Percentiles rank a stretch among this genome's conserved stretches.
Conservation (phyloP, 2,888 invertebrate genomes). For the Melipona bicolor region DNA sequence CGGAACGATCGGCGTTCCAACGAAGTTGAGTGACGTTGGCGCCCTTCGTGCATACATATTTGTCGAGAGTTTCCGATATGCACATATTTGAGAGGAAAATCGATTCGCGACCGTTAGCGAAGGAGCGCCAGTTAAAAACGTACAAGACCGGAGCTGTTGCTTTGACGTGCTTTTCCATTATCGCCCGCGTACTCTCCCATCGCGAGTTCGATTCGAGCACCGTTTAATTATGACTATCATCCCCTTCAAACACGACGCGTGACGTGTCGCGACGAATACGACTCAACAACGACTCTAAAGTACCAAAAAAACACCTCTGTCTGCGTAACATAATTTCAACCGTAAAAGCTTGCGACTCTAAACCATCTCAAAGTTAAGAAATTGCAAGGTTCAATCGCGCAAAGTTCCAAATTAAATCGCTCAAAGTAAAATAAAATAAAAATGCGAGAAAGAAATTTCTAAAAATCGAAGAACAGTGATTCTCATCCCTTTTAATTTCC, state of each 20-base stretch:
- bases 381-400: too few relatives aligned
- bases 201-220: conserved; percentile 6
- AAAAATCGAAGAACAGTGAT: too few relatives aligned
- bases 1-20: conserved; percentile 56
- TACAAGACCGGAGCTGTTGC: conserved; percentile 28
- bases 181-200: background rate
- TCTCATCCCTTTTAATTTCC: background rate
- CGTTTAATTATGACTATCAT: conserved; percentile 5
- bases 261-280: background rate
- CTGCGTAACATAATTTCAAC: background rate
- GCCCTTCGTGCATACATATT: conserved; percentile 67
- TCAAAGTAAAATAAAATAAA: too few relatives aligned
- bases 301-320: background rate
- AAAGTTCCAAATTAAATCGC: too few relatives aligned
- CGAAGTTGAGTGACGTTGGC: conserved; percentile 58
- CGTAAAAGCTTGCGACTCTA: background rate
- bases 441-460: too few relatives aligned
- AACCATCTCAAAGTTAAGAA: too few relatives aligned
- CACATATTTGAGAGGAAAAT: conserved; percentile 66
- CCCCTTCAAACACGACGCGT: too few relatives aligned
- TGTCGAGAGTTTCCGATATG: conserved; percentile 70
- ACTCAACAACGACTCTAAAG: background rate
- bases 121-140: conserved; percentile 41
- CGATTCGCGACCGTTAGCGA: conserved; percentile 43
- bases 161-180: conserved; percentile 29